A percentile compares a stretch with the other conserved stretches of the same genome.
These are phyloP conservation scores for Drosophila neotestacea DNA, from an alignment of 2,888 invertebrate species.

Conservation along the genomic window DNA sequence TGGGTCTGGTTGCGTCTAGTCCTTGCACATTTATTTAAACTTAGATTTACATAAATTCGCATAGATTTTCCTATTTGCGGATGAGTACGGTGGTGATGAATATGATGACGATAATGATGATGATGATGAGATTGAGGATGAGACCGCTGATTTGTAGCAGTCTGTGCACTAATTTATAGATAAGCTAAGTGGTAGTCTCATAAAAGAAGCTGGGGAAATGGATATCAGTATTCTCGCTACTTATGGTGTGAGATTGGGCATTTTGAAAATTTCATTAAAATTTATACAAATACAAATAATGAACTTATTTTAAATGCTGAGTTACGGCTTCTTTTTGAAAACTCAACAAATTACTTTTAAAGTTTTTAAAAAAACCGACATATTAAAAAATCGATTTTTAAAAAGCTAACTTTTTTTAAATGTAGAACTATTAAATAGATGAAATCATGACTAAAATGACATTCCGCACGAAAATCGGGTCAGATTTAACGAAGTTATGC, in stretches of 20 bases:
- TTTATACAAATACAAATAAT: too few relatives aligned
- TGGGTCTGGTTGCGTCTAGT: conserved; percentile 6
- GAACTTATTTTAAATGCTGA: too few relatives aligned
- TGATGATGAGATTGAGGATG: conserved; percentile 17
- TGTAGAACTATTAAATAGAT: too few relatives aligned
- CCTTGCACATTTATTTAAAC: conserved; percentile 63
- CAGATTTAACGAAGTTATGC: too few relatives aligned
- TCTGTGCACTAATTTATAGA: conserved; percentile 63
- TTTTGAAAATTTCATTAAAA: not conserved
- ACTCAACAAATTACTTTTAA: too few relatives aligned
- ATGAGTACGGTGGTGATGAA: conserved; percentile 13
- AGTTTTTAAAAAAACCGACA: too few relatives aligned
- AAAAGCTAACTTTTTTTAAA: too few relatives aligned
- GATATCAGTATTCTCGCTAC: not conserved
- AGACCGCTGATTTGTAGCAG: conserved; percentile 54
- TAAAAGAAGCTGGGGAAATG: conserved; percentile 8
- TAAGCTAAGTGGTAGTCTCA: conserved; percentile 49
- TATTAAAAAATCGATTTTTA: too few relatives aligned
- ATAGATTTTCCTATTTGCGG: conserved; percentile 56
- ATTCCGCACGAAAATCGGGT: too few relatives aligned
- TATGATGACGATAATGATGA: conserved; percentile 3
- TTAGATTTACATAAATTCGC: conserved; percentile 71
- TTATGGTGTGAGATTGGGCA: not conserved
- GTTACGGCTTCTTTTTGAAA: too few relatives aligned
- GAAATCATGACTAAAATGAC: too few relatives aligned